Conservation (phyloP, 2,113 vertebrate genomes). For the Elephas maximus region DNA sequence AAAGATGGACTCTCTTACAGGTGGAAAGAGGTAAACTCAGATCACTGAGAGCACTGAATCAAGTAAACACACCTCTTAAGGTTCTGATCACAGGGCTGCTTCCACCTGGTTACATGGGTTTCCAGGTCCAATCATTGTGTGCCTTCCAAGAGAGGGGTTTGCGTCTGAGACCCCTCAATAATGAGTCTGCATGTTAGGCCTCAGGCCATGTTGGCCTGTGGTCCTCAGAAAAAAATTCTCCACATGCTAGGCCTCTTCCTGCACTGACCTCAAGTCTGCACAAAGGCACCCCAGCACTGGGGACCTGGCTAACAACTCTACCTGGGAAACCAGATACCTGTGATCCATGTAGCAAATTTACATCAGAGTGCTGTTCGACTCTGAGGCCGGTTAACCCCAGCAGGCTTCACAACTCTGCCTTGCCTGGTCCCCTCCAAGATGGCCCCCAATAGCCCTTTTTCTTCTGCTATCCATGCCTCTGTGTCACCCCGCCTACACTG, state of each 20-base stretch:
- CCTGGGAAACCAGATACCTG: neutral
- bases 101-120: neutral
- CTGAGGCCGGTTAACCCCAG: neutral
- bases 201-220: neutral
- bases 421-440: neutral
- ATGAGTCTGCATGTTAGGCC: neutral
- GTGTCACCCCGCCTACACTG: neutral
- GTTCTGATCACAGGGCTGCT: neutral
- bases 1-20: neutral
- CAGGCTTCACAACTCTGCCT: neutral
- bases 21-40: neutral
- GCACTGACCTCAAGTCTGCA: neutral
- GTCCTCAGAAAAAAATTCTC: neutral
- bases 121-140: neutral
- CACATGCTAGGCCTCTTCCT: neutral
- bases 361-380: neutral
- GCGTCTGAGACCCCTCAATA: neutral
- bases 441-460: neutral
- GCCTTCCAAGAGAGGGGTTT: neutral
- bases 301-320: neutral
- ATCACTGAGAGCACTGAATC: neutral
- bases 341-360: neutral
- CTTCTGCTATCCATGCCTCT: neutral
- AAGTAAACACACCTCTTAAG: neutral
- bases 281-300: neutral